Base-by-base conservation (phyloP, 2,113 vertebrate genomes). In the Cochlearius cochlearius region DNA sequence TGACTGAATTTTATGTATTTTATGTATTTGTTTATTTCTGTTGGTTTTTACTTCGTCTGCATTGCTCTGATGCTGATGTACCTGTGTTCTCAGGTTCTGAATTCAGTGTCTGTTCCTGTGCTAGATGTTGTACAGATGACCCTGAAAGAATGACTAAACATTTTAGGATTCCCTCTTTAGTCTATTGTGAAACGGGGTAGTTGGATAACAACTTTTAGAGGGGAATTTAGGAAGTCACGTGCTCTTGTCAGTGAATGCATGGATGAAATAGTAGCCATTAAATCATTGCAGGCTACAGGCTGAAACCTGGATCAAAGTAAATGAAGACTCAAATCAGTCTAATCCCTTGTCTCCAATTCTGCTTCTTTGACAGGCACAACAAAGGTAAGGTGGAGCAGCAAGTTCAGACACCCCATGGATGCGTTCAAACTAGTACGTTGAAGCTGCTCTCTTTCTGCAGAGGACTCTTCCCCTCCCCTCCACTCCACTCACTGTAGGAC, bases 21-120 rank as follows among this genome's bases (percentile, higher is more conserved):
- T 15, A 79, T 68, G 49, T 50, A 85, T 87, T 89, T 94, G 69
- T 88, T 95, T 88, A 81, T 94, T 91, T 94, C 34, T 94, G 43
- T 56, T 89, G 21, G 67, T 93, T 89, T 56, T 75, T 60, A 59
- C 34, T 84, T 92, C 87, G 27, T 89, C 76, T 94, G 30, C 29
- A 53, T 85, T 96, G 81, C 59, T 90, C 43, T 75, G 41, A 34
- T 56, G 76, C 63, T 94, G 66, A 88, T 95, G 58, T 86, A 84
- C 45, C 66, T 58, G 73, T 72, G 30, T 75, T 96, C 36, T 91
- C 47, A 43, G 14, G 15, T 43, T 76, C 5, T 23, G 32, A 39
- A 5, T 69, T 76, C 14, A 53, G 7, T 34, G 16, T 43, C 19
- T 47, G 13, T 47, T 82, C 36, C 53, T 72, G 7, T 75, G 43